Percentiles rank a stretch among this genome's conserved stretches.
Evolutionary conservation across 2,797 vertebrate species (phyloP).

Genomic region (Natrix natrix): DNA sequence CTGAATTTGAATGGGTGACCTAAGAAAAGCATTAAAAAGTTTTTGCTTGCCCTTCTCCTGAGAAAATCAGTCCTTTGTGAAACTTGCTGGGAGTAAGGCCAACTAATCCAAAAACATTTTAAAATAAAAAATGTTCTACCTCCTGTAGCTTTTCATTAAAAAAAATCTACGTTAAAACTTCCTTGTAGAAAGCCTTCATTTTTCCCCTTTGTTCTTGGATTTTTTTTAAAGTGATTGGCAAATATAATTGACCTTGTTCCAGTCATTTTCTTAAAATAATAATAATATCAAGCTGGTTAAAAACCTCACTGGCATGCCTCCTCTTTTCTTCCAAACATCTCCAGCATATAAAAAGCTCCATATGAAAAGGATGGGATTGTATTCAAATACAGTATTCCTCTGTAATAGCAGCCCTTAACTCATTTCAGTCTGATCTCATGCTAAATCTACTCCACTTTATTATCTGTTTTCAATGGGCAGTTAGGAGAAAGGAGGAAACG

Average conservation of each 20-base stretch:
- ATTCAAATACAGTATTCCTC: not conserved
- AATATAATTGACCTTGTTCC: not conserved
- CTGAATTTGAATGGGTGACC: not conserved
- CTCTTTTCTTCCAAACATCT: not conserved
- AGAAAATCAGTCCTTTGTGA: not conserved
- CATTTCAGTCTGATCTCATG: not conserved
- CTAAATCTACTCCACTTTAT: not conserved
- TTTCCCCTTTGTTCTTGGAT: not conserved
- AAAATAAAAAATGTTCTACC: not conserved
- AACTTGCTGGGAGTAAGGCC: not conserved
- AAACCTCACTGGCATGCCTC: not conserved
- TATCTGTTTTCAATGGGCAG: not conserved
- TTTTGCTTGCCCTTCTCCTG: not conserved
- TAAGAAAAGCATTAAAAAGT: not conserved
- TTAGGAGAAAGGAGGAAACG: not conserved
- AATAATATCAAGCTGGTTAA: not conserved
- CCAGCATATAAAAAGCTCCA: not conserved
- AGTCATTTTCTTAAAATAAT: slow-evolving; percentile 2
- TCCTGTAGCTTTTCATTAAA: not conserved
- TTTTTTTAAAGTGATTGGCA: not conserved
- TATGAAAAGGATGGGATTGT: not conserved
- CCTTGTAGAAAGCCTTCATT: not conserved
- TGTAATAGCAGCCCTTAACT: not conserved
- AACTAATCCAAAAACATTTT: not conserved
- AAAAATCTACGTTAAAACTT: not conserved